Percentiles rank a stretch among this genome's conserved stretches.
Conservation (phyloP, 2,888 invertebrate species). For the Theretra japonica region DNA sequence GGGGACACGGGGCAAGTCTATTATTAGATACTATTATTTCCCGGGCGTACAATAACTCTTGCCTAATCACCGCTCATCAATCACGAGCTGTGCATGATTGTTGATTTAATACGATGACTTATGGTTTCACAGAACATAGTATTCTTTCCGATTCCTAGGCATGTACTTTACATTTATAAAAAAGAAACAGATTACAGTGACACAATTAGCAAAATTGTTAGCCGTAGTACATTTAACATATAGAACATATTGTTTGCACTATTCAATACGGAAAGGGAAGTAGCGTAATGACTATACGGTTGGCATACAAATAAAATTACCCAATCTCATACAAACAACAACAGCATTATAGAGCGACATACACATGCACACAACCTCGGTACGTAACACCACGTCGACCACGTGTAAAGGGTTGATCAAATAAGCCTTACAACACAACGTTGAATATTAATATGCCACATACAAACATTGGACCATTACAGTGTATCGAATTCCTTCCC, state of each 20-base stretch:
- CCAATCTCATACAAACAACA: neutral
- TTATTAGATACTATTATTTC: conserved; percentile 43
- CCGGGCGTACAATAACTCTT: neutral
- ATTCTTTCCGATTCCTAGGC: too few relatives aligned
- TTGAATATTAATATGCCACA: neutral
- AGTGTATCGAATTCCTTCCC: neutral
- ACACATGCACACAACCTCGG: neutral
- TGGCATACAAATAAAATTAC: too few relatives aligned
- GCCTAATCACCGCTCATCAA: conserved; percentile 6
- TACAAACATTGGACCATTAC: neutral
- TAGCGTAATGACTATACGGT: too few relatives aligned
- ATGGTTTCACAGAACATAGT: too few relatives aligned
- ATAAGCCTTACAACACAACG: neutral
- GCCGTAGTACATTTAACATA: too few relatives aligned
- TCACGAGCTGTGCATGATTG: neutral
- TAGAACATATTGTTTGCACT: too few relatives aligned
- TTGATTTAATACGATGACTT: neutral
- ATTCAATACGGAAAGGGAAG: too few relatives aligned
- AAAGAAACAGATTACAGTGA: too few relatives aligned
- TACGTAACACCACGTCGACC: neutral
- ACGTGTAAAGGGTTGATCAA: neutral
- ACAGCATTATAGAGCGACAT: neutral
- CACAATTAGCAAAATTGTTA: too few relatives aligned
- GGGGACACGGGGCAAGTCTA: conserved; percentile 63
- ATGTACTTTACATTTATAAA: too few relatives aligned